Percentiles rank a stretch among this genome's conserved stretches.
Conservation (phyloP, 2,797 vertebrate genomes). For the Cottoperca gobio region DNA sequence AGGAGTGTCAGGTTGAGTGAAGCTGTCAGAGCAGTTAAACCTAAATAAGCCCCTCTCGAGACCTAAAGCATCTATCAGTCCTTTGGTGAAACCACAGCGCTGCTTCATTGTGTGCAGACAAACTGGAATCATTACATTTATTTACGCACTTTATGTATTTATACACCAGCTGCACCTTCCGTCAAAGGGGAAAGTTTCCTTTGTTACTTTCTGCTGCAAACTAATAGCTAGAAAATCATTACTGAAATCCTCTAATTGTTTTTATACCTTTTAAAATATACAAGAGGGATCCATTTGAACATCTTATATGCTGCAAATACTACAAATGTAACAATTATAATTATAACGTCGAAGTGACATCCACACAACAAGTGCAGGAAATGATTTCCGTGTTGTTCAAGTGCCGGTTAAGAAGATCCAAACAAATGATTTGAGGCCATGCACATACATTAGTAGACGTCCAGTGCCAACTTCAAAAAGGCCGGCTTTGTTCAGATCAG, state of each 20-base stretch:
- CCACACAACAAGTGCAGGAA: not conserved
- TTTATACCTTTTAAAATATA: too few relatives aligned
- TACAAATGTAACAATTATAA: not conserved
- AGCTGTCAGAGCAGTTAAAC: slow-evolving; percentile 52
- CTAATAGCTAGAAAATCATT: slow-evolving; percentile 6
- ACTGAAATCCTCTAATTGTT: not conserved
- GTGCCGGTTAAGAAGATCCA: not conserved
- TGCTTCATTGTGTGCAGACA: not conserved
- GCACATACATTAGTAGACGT: slow-evolving; percentile 25
- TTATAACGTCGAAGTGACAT: not conserved
- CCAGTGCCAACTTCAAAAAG: slow-evolving; percentile 33
- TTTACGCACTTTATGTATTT: not conserved
- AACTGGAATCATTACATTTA: not conserved
- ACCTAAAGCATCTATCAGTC: slow-evolving; percentile 33
- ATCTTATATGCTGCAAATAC: not conserved
- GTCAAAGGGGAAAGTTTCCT: not conserved
- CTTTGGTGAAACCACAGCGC: slow-evolving; percentile 11
- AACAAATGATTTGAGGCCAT: slow-evolving; percentile 23
- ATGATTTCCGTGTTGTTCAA: slow-evolving; percentile 1
- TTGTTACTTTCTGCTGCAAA: not conserved
- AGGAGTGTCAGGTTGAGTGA: slow-evolving; percentile 69
- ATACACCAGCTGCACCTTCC: not conserved
- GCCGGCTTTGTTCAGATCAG: slow-evolving; percentile 59
- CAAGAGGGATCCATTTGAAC: not conserved
- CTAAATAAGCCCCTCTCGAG: slow-evolving; percentile 44